Conservation (phyloP, 2,888 invertebrate species). For the Alviniconcha strummeri region DNA sequence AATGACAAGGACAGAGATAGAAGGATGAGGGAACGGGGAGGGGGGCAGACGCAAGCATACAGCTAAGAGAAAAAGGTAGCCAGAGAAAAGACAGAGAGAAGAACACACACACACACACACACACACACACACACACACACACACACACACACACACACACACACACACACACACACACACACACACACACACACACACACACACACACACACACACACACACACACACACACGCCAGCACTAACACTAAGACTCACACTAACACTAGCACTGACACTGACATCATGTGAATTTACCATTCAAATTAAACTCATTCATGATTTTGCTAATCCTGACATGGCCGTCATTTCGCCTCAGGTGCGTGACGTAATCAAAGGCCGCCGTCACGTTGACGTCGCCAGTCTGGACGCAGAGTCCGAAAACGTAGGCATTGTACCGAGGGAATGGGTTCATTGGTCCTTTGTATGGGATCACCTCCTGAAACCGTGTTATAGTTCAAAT, state of each 20-base stretch:
- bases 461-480: slow-evolving; percentile 8
- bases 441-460: slow-evolving; percentile 4
- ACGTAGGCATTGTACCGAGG: background rate
- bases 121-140: background rate
- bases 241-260: background rate
- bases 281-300: background rate
- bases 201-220: slow-evolving; percentile 11
- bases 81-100: background rate
- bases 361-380: background rate
- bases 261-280: background rate
- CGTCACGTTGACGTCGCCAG: background rate
- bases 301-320: background rate
- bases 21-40: too few relatives aligned
- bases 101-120: background rate
- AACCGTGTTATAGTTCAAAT: background rate
- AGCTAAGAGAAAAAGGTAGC: background rate
- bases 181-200: slow-evolving; percentile 6
- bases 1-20: too few relatives aligned
- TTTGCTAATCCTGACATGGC: background rate
- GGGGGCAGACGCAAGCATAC: background rate
- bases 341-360: background rate
- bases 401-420: background rate
- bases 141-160: slow-evolving; percentile 1
- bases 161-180: slow-evolving; percentile 5
- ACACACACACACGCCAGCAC: background rate